phyloP scores from a whole-genome alignment of 2,113 vertebrate species.

The Pontoporia blainvillei region DNA sequence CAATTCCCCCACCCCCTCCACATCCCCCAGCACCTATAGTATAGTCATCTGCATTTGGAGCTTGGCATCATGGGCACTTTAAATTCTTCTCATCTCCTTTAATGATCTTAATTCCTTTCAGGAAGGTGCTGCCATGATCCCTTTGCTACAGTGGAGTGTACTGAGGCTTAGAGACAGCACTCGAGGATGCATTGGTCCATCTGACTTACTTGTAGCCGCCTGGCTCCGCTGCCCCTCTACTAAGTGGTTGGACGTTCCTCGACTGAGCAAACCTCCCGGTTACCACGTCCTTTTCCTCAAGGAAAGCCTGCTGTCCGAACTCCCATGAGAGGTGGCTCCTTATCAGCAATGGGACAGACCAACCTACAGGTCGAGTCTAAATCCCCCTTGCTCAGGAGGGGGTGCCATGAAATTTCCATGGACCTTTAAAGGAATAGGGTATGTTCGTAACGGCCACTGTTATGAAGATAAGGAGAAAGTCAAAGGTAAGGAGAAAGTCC shows the following conservation, averaged over 20 bases:
- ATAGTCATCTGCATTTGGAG: fast-evolving
- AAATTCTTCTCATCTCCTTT: background rate
- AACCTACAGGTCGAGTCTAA: background rate
- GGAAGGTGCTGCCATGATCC: background rate
- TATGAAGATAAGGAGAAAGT: background rate
- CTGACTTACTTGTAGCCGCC: background rate
- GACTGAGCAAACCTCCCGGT: background rate
- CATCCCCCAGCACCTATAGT: fast-evolving
- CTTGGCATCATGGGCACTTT: background rate
- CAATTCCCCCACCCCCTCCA: too few species aligned
- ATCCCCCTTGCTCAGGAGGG: background rate
- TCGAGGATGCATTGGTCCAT: background rate
- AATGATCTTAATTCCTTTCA: background rate
- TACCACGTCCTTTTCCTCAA: background rate
- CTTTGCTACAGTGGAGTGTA: too few species aligned
- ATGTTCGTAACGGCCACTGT: background rate
- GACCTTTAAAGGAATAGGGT: background rate
- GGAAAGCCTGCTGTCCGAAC: background rate
- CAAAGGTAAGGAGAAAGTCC: background rate
- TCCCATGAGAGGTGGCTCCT: background rate
- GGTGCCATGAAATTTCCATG: background rate
- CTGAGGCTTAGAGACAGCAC: background rate
- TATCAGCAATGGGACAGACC: background rate
- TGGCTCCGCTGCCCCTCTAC: background rate
- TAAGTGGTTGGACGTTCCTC: too few species aligned